Percentiles rank a stretch among this genome's conserved stretches.
Conservation (phyloP, 2,888 invertebrate species). For the Caenorhabditis sp. region DNA sequence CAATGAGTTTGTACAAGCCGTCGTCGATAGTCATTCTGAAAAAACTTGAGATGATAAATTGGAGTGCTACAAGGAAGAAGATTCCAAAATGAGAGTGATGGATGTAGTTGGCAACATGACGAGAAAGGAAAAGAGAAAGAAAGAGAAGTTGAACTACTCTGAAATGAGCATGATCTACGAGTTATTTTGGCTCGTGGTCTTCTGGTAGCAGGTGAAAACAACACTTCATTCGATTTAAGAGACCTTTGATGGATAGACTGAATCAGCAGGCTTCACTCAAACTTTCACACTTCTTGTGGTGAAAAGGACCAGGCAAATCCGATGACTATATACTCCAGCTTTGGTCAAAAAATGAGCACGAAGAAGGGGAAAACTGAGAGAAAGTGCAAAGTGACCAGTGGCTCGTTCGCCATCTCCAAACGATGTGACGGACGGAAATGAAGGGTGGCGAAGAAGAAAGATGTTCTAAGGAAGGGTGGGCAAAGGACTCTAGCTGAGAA, state of each 20-base stretch:
- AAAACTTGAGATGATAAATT: conserved; percentile 34
- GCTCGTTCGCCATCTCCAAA: conserved; percentile 1
- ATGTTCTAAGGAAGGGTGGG: conserved; percentile 30
- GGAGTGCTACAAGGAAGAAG: conserved; percentile 26
- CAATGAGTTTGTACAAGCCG: conserved; percentile 37
- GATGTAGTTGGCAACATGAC: conserved; percentile 33
- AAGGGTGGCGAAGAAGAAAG: conserved; percentile 29
- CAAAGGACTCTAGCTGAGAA: conserved; percentile 17
- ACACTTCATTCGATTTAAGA: conserved; percentile 45
- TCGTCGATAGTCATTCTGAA: conserved; percentile 45
- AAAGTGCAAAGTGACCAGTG: conserved; percentile 36
- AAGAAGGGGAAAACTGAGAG: background rate
- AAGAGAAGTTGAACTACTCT: conserved; percentile 6
- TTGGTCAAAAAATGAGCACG: background rate
- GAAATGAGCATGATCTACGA: conserved; percentile 46
- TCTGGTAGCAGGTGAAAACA: conserved; percentile 54
- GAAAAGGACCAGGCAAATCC: background rate
- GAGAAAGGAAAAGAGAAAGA: background rate
- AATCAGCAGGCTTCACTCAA: background rate
- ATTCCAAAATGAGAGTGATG: conserved; percentile 12
- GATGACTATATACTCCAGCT: background rate
- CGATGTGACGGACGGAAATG: conserved; percentile 46
- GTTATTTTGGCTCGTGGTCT: conserved; percentile 25
- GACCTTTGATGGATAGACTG: conserved; percentile 5
- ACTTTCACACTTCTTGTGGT: background rate